Evolutionary conservation across 2,113 vertebrate species (phyloP), one percentile per base, ranked within the genome.

Genomic region (Ailuropoda melanoleuca): DNA sequence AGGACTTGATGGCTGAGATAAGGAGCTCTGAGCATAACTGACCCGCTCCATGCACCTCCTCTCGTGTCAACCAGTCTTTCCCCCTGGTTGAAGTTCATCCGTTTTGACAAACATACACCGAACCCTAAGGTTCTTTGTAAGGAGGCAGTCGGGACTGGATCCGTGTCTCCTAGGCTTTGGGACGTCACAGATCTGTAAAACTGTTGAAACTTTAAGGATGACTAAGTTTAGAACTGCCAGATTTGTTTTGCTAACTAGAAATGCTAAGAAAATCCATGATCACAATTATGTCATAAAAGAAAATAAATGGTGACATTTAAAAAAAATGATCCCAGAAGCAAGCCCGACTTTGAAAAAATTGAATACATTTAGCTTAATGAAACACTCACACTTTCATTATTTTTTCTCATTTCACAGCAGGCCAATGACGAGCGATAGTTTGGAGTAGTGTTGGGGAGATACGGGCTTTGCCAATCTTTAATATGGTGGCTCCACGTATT

Each of bases 191-290:
- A 77, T 82, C 26, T 37, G n/a, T n/a, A 46, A 88, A 55, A 83
- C 3, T 43, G 92, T 75, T n/a, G 37, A 56, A 91, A 88, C 23
- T 70, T 17, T 26, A 72, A 66, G 24, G 72, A 39, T 87, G 75
- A 50, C 58, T 60, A 17, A 60, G 60, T 56, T 88, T 48, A 43
- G 62, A 48, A 72, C 43, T 39, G 68, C 3, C 46, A 31, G 84
- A 60, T 95, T 90, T 93, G 88, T 55, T 74, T 88, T 64, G 34
- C 31, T 60, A n/a, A 93, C 80, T 62, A 70, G 29, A 75, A 84
- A 83, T 14, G 24, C 29, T 87, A 82, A 91, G 68, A 85, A 92
- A 93, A 72, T 50, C 31, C 39, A 72, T 64, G 50, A 43, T 18
- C 72, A 90, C 53, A 95, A 81, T 88, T 50, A 81, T 48, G 66